These are phyloP conservation scores for Bombylius major DNA, from an alignment of 2,888 invertebrate genomes.

Conservation along the genomic window DNA sequence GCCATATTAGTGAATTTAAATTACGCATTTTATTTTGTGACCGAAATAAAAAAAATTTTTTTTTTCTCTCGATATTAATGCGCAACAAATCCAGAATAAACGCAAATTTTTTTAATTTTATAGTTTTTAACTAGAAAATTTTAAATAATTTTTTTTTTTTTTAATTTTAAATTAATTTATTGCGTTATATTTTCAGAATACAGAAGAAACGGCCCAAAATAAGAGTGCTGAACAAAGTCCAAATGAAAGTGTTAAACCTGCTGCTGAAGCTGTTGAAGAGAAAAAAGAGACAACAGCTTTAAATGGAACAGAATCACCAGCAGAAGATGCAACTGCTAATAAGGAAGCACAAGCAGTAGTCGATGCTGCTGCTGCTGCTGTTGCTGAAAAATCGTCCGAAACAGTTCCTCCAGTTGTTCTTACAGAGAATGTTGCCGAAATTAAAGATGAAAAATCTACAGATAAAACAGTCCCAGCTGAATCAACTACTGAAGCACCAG, in stretches of 20 bases:
- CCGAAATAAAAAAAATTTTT: no score
- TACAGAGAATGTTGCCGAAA: constrained; percentile 20
- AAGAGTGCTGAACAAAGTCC: neutral
- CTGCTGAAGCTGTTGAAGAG: constrained; percentile 16
- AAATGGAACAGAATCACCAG: neutral
- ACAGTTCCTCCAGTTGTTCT: neutral
- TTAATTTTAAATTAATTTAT: no score
- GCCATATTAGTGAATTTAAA: no score
- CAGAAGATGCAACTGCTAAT: neutral
- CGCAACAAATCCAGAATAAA: no score
- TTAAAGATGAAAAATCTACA: constrained; percentile 1
- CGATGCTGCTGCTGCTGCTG: no score
- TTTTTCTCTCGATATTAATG: no score
- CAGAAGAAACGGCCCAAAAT: neutral
- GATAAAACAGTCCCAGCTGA: neutral
- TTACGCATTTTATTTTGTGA: no score
- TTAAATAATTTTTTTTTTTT: no score
- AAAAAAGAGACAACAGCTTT: constrained; percentile 11
- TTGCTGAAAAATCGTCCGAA: neutral
- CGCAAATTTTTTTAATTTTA: no score
- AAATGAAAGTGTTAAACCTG: neutral
- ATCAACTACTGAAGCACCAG: constrained; percentile 6
- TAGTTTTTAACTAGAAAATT: no score
- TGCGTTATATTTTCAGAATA: neutral
- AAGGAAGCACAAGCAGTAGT: constrained; percentile 1